A percentile compares a stretch with the other conserved stretches of the same genome.
Conservation (phyloP, 2,113 vertebrate genomes). For the Pogona vitticeps region DNA sequence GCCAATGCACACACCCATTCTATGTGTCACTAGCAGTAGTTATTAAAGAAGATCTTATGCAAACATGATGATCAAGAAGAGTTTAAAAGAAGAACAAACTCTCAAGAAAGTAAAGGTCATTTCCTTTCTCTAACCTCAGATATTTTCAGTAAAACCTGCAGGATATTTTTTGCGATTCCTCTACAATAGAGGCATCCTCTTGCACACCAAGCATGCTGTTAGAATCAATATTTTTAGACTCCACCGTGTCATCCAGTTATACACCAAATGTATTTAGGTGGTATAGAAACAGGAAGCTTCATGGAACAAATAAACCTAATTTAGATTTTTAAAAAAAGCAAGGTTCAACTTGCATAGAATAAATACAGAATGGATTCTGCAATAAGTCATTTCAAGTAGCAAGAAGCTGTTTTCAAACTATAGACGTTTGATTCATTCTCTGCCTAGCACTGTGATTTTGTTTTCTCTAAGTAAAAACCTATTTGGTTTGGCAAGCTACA, state of each 20-base stretch:
- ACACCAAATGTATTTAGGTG: constrained; percentile 55
- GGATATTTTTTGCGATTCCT: constrained; percentile 64
- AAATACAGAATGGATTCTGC: neutral
- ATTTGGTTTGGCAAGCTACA: neutral
- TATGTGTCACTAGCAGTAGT: neutral
- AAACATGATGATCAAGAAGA: neutral
- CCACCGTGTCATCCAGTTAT: constrained; percentile 48
- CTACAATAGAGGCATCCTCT: constrained; percentile 61
- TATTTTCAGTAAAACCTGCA: constrained; percentile 41
- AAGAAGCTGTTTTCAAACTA: constrained; percentile 22
- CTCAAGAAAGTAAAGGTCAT: constrained; percentile 31
- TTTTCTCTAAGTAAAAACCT: neutral
- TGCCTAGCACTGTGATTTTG: neutral
- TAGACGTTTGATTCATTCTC: neutral
- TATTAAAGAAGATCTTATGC: neutral
- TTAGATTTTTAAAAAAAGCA: constrained; percentile 22
- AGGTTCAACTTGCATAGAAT: neutral
- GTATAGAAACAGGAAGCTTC: constrained; percentile 70
- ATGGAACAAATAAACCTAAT: constrained; percentile 2
- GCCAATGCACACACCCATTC: neutral
- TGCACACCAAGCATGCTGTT: constrained; percentile 54
- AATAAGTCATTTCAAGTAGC: neutral
- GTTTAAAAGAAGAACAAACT: neutral
- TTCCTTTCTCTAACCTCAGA: constrained; percentile 22
- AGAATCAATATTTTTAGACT: constrained; percentile 72